Evolutionary conservation across 1,140 invertebrate genomes (phyloP), one percentile per base, ranked within the genome.

Genomic region (Polypedilum pembai): DNA sequence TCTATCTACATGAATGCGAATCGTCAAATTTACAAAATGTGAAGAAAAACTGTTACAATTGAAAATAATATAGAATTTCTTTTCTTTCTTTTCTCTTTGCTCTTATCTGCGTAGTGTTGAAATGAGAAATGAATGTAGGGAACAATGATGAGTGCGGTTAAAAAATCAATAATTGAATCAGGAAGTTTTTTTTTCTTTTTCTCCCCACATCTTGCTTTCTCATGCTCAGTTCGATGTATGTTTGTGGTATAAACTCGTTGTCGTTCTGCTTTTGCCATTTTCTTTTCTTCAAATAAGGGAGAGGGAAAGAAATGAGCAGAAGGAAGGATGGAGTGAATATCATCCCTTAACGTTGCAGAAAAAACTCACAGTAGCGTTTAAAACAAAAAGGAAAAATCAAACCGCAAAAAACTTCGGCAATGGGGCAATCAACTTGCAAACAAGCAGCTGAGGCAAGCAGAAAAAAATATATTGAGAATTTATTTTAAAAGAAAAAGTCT

Each of bases 101-200:
- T 33, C 24, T 56, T 12, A 15, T 45, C 3, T 45, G n/a, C n/a
- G 45, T 56, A 1, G 10, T 33, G 24, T 5, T 4, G n/a, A 56
- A 56, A 56, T n/a, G 45, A 56, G 45, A 56, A 56, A 56, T 56
- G n/a, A 56, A 56, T 56, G n/a, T 56, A 56, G 45, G 45, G 45
- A 56, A 56, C 45, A 56, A 56, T 56, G 45, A 56, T 56, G 45
- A 56, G 45, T 56, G 45, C 45, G 45, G 45, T 56, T 56, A 56
- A 56, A 56, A 56, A 56, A 56, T 56, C 45, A n/a, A 56, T 56
- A 56, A 56, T 56, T 15, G 45, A 56, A 56, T 56, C 45, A 56
- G 45, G 45, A 56, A 56, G 45, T 56, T 56, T 56, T 45, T 45
- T 8, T 56, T 56, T n/a, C 45, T 56, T 12, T n/a, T 56, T 56